Conservation (phyloP, 2,797 vertebrate species). For the Artibeus jamaicensis region DNA sequence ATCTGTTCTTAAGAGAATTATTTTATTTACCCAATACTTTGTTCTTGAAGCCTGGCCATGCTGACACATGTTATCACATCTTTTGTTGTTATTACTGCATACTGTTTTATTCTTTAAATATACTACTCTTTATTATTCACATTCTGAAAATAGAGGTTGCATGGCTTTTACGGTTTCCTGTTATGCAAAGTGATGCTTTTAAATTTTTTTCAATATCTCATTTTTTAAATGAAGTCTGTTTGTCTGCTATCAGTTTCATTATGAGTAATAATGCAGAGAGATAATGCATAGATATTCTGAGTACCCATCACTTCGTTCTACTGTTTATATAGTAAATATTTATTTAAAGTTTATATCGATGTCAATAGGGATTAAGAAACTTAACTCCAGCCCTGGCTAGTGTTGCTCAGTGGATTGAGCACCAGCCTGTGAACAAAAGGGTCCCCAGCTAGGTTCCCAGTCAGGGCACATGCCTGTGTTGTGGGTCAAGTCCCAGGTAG, state of each 20-base stretch:
- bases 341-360: neutral
- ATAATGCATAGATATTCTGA: neutral
- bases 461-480: too few relatives aligned
- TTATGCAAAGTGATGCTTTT: neutral
- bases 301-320: neutral
- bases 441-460: too few relatives aligned
- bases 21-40: neutral
- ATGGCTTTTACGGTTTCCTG: neutral
- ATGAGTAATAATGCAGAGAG: neutral
- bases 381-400: neutral
- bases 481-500: too few relatives aligned
- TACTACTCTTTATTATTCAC: neutral
- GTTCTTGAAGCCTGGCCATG: neutral
- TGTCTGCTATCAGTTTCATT: neutral
- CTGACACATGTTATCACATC: neutral
- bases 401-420: too few relatives aligned
- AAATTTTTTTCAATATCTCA: neutral
- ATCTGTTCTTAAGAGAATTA: neutral
- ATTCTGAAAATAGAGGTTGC: neutral
- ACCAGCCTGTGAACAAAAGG: too few relatives aligned
- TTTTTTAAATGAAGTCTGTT: neutral
- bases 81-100: neutral
- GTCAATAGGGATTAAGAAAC: neutral
- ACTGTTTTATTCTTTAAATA: neutral
- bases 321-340: neutral